These are phyloP conservation scores for Ormia ochracea DNA, from an alignment of 2,888 invertebrate species.

Conservation along the genomic window DNA sequence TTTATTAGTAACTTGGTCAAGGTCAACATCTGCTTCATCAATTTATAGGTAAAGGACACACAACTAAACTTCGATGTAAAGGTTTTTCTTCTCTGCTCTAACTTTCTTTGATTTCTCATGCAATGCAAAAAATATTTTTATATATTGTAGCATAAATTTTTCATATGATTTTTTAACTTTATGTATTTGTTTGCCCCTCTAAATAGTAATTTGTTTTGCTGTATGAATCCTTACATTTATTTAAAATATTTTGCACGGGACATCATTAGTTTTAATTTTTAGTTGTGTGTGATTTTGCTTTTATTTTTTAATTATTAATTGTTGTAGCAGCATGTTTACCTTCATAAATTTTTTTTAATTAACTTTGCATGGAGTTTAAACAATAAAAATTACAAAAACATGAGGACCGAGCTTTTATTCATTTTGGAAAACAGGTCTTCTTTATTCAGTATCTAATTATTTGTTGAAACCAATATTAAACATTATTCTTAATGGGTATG, in stretches of 20 bases:
- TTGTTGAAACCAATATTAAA: no score
- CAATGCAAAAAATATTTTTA: background rate
- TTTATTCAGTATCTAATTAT: background rate
- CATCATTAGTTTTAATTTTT: conserved; percentile 35
- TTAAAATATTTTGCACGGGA: conserved; percentile 3
- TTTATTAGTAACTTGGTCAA: conserved; percentile 81
- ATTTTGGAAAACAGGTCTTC: background rate
- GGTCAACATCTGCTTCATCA: conserved; percentile 80
- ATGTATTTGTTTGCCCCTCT: background rate
- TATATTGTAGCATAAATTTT: conserved; percentile 3
- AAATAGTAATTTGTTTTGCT: background rate
- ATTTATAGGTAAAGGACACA: conserved; percentile 79
- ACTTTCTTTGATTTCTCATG: background rate
- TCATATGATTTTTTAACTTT: background rate
- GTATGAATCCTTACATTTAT: background rate
- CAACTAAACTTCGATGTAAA: conserved; percentile 66
- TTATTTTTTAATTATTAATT: conserved; percentile 46
- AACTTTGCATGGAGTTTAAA: background rate
- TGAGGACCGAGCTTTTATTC: background rate
- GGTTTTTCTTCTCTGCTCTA: conserved; percentile 29
- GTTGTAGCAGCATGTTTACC: conserved; percentile 60
- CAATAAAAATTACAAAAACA: background rate
- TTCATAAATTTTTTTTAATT: conserved; percentile 63
- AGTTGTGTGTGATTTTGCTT: conserved; percentile 61
- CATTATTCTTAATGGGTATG: no score